Conservation (phyloP, 2,888 invertebrate genomes). For the Agriopis leucophaearia region DNA sequence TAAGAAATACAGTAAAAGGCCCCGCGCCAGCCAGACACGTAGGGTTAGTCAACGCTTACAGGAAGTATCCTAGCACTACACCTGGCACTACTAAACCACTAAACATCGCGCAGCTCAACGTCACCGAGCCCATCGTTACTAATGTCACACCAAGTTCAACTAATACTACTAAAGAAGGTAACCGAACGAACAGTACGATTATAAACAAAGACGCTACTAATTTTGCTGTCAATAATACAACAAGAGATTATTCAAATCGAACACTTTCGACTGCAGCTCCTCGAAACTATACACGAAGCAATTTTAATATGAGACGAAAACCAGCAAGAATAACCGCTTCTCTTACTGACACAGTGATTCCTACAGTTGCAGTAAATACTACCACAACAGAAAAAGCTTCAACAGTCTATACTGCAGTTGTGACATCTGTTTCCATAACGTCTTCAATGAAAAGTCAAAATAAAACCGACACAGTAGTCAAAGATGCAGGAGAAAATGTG, state of each 20-base stretch:
- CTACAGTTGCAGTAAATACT: constrained; percentile 59
- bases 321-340: constrained; percentile 69
- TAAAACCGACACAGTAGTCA: constrained; percentile 67
- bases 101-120: constrained; percentile 66
- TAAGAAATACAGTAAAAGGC: constrained; percentile 82
- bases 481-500: constrained; percentile 64
- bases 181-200: constrained; percentile 52
- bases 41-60: constrained; percentile 80
- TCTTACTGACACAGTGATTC: constrained; percentile 63
- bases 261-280: constrained; percentile 58
- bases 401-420: constrained; percentile 83
- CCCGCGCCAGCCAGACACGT: constrained; percentile 80
- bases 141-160: constrained; percentile 59
- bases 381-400: constrained; percentile 80
- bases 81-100: constrained; percentile 66
- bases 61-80: constrained; percentile 71
- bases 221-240: constrained; percentile 48
- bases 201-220: constrained; percentile 52
- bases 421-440: constrained; percentile 83
- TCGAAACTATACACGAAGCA: constrained; percentile 73
- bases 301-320: constrained; percentile 71
- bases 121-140: constrained; percentile 65
- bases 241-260: constrained; percentile 59
- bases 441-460: constrained; percentile 82
- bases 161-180: constrained; percentile 60